Evolutionary conservation across 2,888 invertebrate species (phyloP), one percentile per base, ranked within the genome.

Genomic region (Copidosoma aretas): DNA sequence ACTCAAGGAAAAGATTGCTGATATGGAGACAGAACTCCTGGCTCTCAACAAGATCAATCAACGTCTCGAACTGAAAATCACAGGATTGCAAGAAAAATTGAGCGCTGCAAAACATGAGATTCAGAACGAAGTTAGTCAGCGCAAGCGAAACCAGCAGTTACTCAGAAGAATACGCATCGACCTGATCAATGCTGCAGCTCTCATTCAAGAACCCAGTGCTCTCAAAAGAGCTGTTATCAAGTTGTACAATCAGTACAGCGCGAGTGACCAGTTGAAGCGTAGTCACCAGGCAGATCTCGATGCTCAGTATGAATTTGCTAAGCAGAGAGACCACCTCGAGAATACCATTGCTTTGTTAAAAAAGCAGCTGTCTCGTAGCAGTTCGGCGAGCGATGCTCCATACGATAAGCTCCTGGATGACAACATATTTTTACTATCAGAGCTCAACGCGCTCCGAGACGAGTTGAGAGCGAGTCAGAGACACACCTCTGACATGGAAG

Each of bases 281-380:
- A 88, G 88, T 60, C 89, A 90, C 25, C 85, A 88, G 12, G 89
- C 90, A 8, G 92, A 92, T 71, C 87, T 88, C n/a, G 90, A 91
- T 73, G 90, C 91, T 0, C 89, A 90, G 24, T 88, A 88, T 24
- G 93, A 93, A 82, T 91, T 93, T 77, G 86, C 91, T 74, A 87
- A 93, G 0, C 95, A 96, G 80, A 86, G 94, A 49, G 91, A 92
- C 73, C 93, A 94, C 80, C 86, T 96, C 41, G 95, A 95, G 79
- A 84, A 86, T 62, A 89, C 89, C 0, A 86, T 91, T 0, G 84
- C 85, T 10, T 76, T 78, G 1, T 60, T 83, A 32, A 73, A 74
- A 77, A 88, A 86, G 72, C 87, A 87, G 74, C 83, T 87, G 2
- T 64, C 70, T 12, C 69, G 71, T 1, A 78, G 64, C 14, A 53